Conservation (phyloP, 2,888 invertebrate genomes). For the Drosophila helvetica region DNA sequence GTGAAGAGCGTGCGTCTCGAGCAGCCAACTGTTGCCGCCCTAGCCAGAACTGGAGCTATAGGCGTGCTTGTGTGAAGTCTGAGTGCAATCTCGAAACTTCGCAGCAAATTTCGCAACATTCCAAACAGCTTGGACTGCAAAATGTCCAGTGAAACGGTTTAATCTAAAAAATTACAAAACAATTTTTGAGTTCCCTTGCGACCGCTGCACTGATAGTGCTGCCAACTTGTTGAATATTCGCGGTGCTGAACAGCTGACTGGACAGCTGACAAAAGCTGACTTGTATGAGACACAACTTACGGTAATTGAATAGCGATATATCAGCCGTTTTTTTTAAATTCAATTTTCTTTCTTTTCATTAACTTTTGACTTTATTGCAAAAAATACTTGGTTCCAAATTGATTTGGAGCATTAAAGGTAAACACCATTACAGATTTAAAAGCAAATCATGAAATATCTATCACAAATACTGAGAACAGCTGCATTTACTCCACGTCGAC, state of each 20-base stretch:
- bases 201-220: slow-evolving; percentile 14
- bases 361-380: slow-evolving; percentile 59
- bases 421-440: slow-evolving; percentile 37
- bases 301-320: too few relatives aligned
- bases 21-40: not conserved
- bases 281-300: not conserved
- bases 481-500: slow-evolving; percentile 84
- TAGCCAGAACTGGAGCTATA: not conserved
- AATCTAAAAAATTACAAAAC: slow-evolving; percentile 42
- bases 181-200: slow-evolving; percentile 10
- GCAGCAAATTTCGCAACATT: slow-evolving; percentile 64
- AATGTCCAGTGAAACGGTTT: not conserved
- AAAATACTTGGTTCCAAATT: slow-evolving; percentile 61
- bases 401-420: slow-evolving; percentile 32
- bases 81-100: slow-evolving; percentile 51
- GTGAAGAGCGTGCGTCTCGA: slow-evolving; percentile 49
- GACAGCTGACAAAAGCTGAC: not conserved
- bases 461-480: slow-evolving; percentile 56
- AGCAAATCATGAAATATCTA: slow-evolving; percentile 56
- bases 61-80: slow-evolving; percentile 35
- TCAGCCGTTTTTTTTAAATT: not conserved
- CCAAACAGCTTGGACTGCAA: not conserved
- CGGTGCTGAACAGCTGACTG: slow-evolving; percentile 41
- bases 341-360: not conserved
- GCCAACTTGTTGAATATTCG: slow-evolving; percentile 22